Evolutionary conservation across 2,888 invertebrate genomes (phyloP).

Genomic region (Anthrax anthrax): DNA sequence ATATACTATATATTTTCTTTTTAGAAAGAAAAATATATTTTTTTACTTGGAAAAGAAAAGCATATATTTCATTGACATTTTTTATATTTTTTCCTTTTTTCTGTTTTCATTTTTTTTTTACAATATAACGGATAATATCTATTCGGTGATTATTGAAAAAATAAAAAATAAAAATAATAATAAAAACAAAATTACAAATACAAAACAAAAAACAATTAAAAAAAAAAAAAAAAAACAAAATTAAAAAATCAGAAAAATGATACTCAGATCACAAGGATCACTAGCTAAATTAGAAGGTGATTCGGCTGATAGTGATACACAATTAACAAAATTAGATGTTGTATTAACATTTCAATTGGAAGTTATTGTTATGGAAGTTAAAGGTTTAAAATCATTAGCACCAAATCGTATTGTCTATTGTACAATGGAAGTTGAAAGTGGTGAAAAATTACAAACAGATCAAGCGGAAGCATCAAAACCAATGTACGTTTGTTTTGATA

Average conservation of each 20-base stretch:
- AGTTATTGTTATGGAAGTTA: slow-evolving; percentile 98
- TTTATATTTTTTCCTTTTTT: no score
- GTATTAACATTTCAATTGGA: slow-evolving; percentile 93
- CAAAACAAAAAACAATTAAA: neutral
- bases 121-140: no score
- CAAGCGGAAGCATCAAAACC: slow-evolving; percentile 99
- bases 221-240: no score
- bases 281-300: slow-evolving; percentile 87
- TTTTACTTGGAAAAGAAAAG: no score
- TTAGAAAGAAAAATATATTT: no score
- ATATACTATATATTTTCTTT: no score
- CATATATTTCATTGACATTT: no score
- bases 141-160: no score
- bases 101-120: no score
- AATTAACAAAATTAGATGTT: slow-evolving; percentile 95
- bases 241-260: slow-evolving; percentile 26
- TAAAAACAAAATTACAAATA: neutral
- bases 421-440: slow-evolving; percentile 99
- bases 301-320: slow-evolving; percentile 88
- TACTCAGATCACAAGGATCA: slow-evolving; percentile 74
- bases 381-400: slow-evolving; percentile 90
- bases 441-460: slow-evolving; percentile 97
- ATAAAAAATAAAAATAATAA: no score
- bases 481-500: slow-evolving; percentile 45
- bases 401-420: slow-evolving; percentile 98